These are phyloP conservation scores for Cryptocephalus moraei DNA, from an alignment of 2,888 invertebrate genomes.

Conservation along the genomic window DNA sequence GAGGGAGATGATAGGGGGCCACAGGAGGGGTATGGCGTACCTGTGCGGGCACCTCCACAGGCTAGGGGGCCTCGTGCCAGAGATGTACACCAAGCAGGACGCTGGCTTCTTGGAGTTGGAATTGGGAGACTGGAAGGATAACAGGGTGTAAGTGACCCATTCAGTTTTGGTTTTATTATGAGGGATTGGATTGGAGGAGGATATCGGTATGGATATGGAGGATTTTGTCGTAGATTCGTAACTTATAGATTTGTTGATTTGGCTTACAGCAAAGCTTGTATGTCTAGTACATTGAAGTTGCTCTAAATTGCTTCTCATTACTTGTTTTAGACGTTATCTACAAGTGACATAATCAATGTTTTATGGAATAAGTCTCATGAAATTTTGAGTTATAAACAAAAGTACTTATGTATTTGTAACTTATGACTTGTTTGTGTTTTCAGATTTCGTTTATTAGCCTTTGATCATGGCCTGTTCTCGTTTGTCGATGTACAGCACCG, in stretches of 20 bases:
- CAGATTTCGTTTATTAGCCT: slow-evolving; percentile 70
- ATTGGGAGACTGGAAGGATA: slow-evolving; percentile 87
- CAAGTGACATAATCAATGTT: slow-evolving; percentile 48
- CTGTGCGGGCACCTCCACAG: slow-evolving; percentile 87
- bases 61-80: slow-evolving; percentile 64
- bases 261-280: no score
- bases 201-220: no score
- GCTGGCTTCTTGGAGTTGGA: slow-evolving; percentile 79
- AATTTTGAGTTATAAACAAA: no score
- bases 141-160: slow-evolving; percentile 55
- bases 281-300: no score
- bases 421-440: slow-evolving; percentile 5
- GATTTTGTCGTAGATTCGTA: no score
- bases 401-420: background rate
- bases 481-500: slow-evolving; percentile 69
- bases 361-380: slow-evolving; percentile 18
- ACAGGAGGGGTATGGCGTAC: slow-evolving; percentile 59
- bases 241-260: no score
- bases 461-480: slow-evolving; percentile 82
- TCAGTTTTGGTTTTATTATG: background rate
- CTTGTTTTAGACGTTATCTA: background rate
- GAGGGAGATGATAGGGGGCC: slow-evolving; percentile 48
- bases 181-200: no score
- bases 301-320: no score
- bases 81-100: slow-evolving; percentile 80